Conservation (phyloP, 2,888 invertebrate species). For the Agrypnus murinus region DNA sequence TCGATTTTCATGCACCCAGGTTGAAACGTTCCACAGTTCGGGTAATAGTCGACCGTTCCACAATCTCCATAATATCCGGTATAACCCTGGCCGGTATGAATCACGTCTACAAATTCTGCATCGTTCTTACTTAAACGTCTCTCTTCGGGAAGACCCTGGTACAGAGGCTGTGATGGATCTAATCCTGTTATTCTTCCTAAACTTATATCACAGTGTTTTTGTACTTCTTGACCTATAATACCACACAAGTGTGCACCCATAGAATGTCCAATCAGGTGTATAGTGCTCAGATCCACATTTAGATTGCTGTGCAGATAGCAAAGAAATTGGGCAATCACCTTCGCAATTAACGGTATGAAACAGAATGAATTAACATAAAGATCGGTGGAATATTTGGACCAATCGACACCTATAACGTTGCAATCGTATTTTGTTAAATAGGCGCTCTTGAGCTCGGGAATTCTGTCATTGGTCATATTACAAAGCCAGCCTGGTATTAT, state of each 20-base stretch:
- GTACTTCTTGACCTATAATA: constrained; percentile 13
- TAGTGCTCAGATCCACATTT: neutral
- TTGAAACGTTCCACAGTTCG: constrained; percentile 29
- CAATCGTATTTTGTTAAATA: constrained; percentile 30
- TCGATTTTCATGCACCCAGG: constrained; percentile 7
- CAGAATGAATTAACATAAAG: constrained; percentile 27
- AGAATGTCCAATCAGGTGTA: constrained; percentile 30
- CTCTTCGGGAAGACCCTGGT: neutral
- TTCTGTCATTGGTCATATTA: neutral
- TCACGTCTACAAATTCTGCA: constrained; percentile 23
- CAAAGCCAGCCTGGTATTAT: constrained; percentile 37
- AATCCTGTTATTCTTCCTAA: constrained; percentile 25
- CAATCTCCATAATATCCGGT: constrained; percentile 24
- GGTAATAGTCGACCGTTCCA: constrained; percentile 24
- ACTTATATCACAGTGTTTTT: neutral
- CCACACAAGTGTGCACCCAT: constrained; percentile 30
- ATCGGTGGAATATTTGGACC: constrained; percentile 8
- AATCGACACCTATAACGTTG: no score
- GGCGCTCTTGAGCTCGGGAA: constrained; percentile 28
- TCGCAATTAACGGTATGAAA: neutral
- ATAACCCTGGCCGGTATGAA: constrained; percentile 22
- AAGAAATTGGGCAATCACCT: constrained; percentile 19
- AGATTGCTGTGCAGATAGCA: neutral
- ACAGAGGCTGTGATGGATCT: constrained; percentile 35
- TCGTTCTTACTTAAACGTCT: constrained; percentile 5